These are phyloP conservation scores for fruit fly (Drosophila melanogaster) DNA, from an alignment of 1,140 invertebrate species.

Conservation along the genomic window Release_6_plus_ISO1_MT NC_004354.4:5198001-5198500, in stretches of 20 bases:
- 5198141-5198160: conserved; percentile 44
- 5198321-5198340: neutral
- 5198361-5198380: neutral
- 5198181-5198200: conserved; percentile 53
- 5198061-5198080: conserved; percentile 83
- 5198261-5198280: conserved; percentile 57
- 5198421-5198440: neutral
- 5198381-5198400: conserved; percentile 2
- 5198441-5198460: neutral
- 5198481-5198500: neutral
- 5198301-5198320: conserved; percentile 61
- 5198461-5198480: neutral
- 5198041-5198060: conserved; percentile 54
- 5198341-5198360: conserved; percentile 22
- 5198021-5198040: conserved; percentile 12
- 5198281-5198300: conserved; percentile 55
- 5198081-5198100: conserved; percentile 76
- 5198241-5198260: conserved; percentile 69
- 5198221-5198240: neutral
- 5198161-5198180: conserved; percentile 61
- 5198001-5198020: neutral
- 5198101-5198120: conserved; percentile 14
- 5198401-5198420: neutral
- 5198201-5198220: conserved; percentile 6
- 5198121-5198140: neutral